Conservation (phyloP, 2,113 vertebrate species). For the Hypanus sabinus region DNA sequence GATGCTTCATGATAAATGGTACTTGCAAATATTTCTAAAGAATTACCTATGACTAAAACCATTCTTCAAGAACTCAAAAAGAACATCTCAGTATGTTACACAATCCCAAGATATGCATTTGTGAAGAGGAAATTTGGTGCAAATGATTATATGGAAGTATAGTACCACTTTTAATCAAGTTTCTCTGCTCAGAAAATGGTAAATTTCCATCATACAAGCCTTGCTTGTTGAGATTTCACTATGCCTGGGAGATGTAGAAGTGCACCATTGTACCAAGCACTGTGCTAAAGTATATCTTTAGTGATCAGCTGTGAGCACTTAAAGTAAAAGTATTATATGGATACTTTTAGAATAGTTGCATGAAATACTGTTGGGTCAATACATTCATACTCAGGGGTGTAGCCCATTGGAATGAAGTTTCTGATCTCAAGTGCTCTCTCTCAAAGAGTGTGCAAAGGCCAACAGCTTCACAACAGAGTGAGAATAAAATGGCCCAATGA, state of each 20-base stretch:
- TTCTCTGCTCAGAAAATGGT: neutral
- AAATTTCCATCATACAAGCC: neutral
- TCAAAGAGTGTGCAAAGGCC: neutral
- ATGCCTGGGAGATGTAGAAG: neutral
- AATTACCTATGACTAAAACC: neutral
- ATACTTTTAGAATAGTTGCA: conserved; percentile 3
- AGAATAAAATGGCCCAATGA: neutral
- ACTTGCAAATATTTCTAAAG: neutral
- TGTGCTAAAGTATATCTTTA: neutral
- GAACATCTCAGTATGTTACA: neutral
- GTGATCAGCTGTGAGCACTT: neutral
- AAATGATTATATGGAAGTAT: neutral
- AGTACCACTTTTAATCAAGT: neutral
- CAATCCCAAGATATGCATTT: neutral
- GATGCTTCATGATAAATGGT: no score
- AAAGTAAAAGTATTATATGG: neutral
- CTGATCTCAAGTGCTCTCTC: neutral
- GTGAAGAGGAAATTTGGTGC: neutral
- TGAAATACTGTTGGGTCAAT: neutral
- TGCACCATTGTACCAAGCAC: neutral
- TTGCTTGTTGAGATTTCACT: neutral
- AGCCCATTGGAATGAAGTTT: neutral
- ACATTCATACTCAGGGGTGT: neutral
- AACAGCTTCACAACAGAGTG: neutral
- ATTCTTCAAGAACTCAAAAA: neutral